Evolutionary conservation across 2,113 vertebrate genomes (phyloP), one percentile per base, ranked within the genome.

Genomic region (Myotis brandtii): DNA sequence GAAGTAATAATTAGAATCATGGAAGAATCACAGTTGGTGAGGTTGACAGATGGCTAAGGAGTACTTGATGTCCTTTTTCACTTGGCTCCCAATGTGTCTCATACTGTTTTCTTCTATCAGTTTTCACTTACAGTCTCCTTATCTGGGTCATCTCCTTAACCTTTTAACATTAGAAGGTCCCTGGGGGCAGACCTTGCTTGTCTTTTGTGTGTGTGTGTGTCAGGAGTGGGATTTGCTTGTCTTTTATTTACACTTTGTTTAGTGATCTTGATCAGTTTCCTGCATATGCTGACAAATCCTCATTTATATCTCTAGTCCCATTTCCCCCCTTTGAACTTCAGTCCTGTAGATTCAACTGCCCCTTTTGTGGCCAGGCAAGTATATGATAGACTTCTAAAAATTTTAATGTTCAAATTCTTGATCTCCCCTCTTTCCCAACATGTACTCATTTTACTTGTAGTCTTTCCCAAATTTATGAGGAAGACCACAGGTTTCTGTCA

Each of bases 1-100:
- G 40, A 62, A 48, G 21, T 1, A 40, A 9, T 25, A 25, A 14
- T 25, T 46, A 4, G 52, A 54, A 21, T 32, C 16, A 2, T 21
- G 37, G 4, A 8, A 34, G 9, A 32, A 6, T 10, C 27, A 21
- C 0, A 30, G 11, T 4, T 34, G 48, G n/a, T 21, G 40, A n/a
- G 25, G 27, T 34, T 32, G 4, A 16, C 25, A 10, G 21, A 13
- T 69, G 32, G 14, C 37, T 5, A 3, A 17, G 4, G 34, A n/a
- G 9, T 5, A 87, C 5, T 62, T 37, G 14, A 4, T 48, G 3
- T 1, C 1, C 32, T 72, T 50, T 83, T 32, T 70, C 8, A 13
- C 1, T 9, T 27, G 6, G 12, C 9, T 54, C 3, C 40, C 30
- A 6, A 9, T 4, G 2, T 40, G 14, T 59, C 67, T 43, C 3